Evolutionary conservation across 2,113 vertebrate species (phyloP).

Genomic region (Phrynosoma blainvillii): DNA sequence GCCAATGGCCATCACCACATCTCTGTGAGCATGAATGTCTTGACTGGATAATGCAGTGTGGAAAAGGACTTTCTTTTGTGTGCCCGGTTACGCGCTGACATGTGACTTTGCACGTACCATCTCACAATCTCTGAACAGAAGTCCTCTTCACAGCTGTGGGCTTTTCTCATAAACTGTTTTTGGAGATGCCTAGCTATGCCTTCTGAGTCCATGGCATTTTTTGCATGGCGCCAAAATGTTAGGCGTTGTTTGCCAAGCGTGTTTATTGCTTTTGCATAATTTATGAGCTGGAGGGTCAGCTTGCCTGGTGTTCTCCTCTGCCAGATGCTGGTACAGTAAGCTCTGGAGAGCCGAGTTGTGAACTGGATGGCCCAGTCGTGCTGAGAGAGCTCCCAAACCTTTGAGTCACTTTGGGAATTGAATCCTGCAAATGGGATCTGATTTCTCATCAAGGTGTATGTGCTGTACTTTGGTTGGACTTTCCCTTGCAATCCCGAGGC

Average conservation of each 20-base stretch:
- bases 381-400: constrained; percentile 85
- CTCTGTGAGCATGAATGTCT: neutral
- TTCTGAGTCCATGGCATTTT: constrained; percentile 69
- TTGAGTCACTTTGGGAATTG: constrained; percentile 83
- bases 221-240: constrained; percentile 70
- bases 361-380: constrained; percentile 90
- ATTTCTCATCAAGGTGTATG: constrained; percentile 77
- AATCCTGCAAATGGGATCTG: constrained; percentile 76
- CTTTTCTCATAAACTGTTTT: constrained; percentile 62
- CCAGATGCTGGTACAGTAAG: constrained; percentile 87
- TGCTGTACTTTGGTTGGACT: constrained; percentile 77
- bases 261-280: constrained; percentile 98
- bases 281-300: constrained; percentile 87
- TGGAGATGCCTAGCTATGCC: constrained; percentile 65
- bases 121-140: constrained; percentile 36
- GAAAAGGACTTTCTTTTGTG: neutral
- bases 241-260: constrained; percentile 86
- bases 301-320: constrained; percentile 88
- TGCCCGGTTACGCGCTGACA: neutral
- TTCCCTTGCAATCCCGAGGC: constrained; percentile 71
- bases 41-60: neutral
- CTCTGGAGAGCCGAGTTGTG: constrained; percentile 89
- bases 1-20: neutral
- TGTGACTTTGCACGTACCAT: neutral
- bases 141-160: constrained; percentile 20